Base-by-base conservation (phyloP, 2,888 invertebrate species). In the Rhorus exstirpatorius region DNA sequence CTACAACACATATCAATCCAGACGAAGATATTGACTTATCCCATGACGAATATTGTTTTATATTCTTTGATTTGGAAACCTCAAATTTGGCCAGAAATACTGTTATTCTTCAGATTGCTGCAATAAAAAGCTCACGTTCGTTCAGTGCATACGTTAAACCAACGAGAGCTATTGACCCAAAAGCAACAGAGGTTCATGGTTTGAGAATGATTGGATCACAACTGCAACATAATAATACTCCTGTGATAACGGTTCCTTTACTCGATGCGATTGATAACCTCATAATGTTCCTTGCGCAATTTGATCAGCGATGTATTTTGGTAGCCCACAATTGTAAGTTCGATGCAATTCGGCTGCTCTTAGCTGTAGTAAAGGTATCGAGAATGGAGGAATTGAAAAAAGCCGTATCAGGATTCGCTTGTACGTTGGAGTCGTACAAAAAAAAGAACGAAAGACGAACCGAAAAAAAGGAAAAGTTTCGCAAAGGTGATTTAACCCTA, bases 81-180 rank as follows among this genome's bases (percentile, higher is more conserved):
- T 53, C 53, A 53, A 53, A 24, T 53, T 53, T 53, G 24, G 7
- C 1, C 24, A 21, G 2, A 53, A 53, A 24, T 53, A 24, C 21
- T 24, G 53, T 21, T 24, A 24, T 53, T 24, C 24, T 53, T 21
- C 53, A 53, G 24, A 3, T 53, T 24, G 53, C 53, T 24, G 53
- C 24, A 24, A 24, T 21, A 53, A 53, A 53, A 24, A 24, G 24
- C 53, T 53, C 53, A 24, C 21, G 21, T 53, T 24, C 21, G 24
- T 53, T 53, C 14, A 53, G 24, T 24, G 53, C 53, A 24, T 53
- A 53, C 53, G 53, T 53, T 24, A 53, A 53, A 24, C 53, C 53
- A 24, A 53, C 24, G 6, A 21, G 24, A 53, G 4, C 53, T 21
- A 24, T 53, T 53, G 53, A 53, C 24, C 24, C 53, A 53, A 53